Conservation (phyloP, 2,888 invertebrate genomes). For the Trichogramma evanescens region DNA sequence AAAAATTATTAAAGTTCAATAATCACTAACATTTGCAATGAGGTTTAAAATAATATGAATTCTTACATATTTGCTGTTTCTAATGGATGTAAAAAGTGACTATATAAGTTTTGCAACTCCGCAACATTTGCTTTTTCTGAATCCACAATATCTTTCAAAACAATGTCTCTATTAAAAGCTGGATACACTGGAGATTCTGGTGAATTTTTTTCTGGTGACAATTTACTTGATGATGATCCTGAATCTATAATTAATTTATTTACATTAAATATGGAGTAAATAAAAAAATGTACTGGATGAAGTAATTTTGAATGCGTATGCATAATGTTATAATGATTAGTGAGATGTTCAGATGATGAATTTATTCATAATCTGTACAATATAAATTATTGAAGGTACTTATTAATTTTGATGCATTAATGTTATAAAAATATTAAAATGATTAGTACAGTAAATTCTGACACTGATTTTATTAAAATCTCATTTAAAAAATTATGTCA, state of each 20-base stretch:
- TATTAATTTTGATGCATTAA: background rate
- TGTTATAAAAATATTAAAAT: background rate
- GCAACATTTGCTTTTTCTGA: slow-evolving; percentile 87
- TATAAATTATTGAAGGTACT: background rate
- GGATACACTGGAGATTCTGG: slow-evolving; percentile 47
- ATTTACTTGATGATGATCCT: slow-evolving; percentile 52
- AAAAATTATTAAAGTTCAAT: slow-evolving; percentile 27
- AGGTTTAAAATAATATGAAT: background rate
- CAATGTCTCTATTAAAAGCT: slow-evolving; percentile 75
- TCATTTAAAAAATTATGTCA: no score
- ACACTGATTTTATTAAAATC: no score
- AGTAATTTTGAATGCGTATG: slow-evolving; percentile 1
- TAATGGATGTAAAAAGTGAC: slow-evolving; percentile 81
- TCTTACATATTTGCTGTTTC: slow-evolving; percentile 81
- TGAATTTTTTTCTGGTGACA: slow-evolving; percentile 60
- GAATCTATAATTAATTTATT: slow-evolving; percentile 20
- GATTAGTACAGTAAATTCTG: no score
- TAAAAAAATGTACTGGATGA: background rate
- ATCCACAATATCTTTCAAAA: slow-evolving; percentile 83
- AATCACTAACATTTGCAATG: background rate
- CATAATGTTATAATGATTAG: background rate
- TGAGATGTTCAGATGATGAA: background rate
- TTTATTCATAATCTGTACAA: background rate
- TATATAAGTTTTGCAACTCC: slow-evolving; percentile 78
- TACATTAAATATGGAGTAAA: background rate